A percentile compares a stretch with the other conserved stretches of the same genome.
phyloP scores from a whole-genome alignment of 2,888 invertebrate species.

The Trypoxylon attenuatum region DNA sequence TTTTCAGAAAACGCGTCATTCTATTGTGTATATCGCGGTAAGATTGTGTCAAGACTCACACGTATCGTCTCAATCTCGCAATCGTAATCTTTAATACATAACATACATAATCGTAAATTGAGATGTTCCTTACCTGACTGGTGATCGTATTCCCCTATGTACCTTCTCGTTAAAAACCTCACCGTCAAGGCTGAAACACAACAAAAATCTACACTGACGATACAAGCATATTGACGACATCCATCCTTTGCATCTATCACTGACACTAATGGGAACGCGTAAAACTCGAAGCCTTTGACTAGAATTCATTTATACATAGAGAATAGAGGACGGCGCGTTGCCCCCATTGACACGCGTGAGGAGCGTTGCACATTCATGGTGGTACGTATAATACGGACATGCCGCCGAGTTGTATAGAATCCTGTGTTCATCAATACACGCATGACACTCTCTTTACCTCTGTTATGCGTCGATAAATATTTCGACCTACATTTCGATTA shows the following conservation, averaged over 20 bases:
- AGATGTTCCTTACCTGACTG: slow-evolving; percentile 83
- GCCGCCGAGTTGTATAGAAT: no score
- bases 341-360: no score
- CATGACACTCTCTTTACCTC: no score
- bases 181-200: slow-evolving; percentile 85
- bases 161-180: slow-evolving; percentile 92
- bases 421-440: no score
- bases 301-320: no score
- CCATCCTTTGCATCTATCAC: background rate
- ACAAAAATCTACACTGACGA: slow-evolving; percentile 4
- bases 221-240: background rate
- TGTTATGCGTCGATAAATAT: no score
- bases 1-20: slow-evolving; percentile 60
- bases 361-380: no score
- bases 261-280: background rate
- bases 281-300: background rate
- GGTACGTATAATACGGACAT: no score
- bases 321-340: no score
- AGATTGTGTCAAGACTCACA: slow-evolving; percentile 1
- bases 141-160: slow-evolving; percentile 96
- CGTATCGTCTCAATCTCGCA: slow-evolving; percentile 1
- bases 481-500: no score
- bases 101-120: slow-evolving; percentile 12
- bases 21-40: slow-evolving; percentile 40
- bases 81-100: background rate